Evolutionary conservation across 2,797 vertebrate species (phyloP).

Genomic region (Sebastes kiyomatsui): DNA sequence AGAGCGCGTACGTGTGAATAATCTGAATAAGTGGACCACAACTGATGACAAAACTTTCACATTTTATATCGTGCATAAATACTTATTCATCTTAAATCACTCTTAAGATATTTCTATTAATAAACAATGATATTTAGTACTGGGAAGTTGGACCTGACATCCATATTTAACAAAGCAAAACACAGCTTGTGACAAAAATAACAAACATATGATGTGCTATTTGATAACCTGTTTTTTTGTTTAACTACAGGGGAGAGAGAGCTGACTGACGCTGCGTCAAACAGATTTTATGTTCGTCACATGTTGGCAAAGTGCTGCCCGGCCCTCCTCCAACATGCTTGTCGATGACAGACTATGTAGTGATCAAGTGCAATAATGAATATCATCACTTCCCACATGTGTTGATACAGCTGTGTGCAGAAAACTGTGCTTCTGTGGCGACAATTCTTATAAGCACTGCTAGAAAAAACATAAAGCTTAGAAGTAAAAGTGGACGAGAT

Average conservation of each 20-base stretch:
- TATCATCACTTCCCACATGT: constrained; percentile 31
- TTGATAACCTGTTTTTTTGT: constrained; percentile 1
- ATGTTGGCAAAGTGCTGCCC: constrained; percentile 35
- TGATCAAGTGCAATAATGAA: constrained; percentile 39
- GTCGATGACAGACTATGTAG: background rate
- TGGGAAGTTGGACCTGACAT: constrained; percentile 42
- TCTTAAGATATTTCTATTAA: constrained; percentile 72
- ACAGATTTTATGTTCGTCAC: constrained; percentile 11
- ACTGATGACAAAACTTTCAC: constrained; percentile 63
- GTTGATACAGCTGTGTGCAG: constrained; percentile 10
- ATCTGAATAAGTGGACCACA: constrained; percentile 52
- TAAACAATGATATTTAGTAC: constrained; percentile 62
- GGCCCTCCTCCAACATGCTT: constrained; percentile 30
- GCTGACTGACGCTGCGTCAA: constrained; percentile 12
- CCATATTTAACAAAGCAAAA: constrained; percentile 51
- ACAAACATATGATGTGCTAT: constrained; percentile 37
- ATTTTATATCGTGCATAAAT: constrained; percentile 80
- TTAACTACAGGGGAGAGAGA: background rate
- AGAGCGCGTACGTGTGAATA: constrained; percentile 7
- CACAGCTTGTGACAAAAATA: constrained; percentile 23
- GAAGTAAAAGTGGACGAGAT: constrained; percentile 26
- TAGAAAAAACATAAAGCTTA: constrained; percentile 43
- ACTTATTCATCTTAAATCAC: constrained; percentile 74
- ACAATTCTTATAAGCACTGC: constrained; percentile 27
- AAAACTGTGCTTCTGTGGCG: constrained; percentile 1